Percentiles rank a stretch among this genome's conserved stretches.
Evolutionary conservation across 2,113 vertebrate genomes (phyloP).

Genomic region (Mixornis gularis): DNA sequence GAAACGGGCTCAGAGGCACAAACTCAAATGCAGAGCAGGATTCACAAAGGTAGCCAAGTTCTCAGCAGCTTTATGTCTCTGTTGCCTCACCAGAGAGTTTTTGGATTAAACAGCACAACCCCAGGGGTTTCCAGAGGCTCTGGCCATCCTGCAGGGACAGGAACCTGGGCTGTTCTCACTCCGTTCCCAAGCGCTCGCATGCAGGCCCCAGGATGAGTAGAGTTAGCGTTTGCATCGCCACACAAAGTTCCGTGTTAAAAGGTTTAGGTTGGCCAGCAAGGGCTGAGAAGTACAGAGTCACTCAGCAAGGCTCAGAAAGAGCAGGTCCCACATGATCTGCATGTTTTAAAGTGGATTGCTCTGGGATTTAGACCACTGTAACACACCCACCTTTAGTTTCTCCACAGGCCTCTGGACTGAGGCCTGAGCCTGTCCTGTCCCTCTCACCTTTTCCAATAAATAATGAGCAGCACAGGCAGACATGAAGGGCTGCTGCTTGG

Average conservation of each 20-base stretch:
- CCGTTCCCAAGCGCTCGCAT: neutral
- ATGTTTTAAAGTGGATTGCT: neutral
- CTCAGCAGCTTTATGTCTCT: neutral
- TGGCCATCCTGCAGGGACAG: neutral
- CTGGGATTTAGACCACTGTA: neutral
- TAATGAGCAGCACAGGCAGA: neutral
- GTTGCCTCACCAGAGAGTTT: neutral
- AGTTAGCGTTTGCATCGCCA: constrained; percentile 27
- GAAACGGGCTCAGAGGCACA: neutral
- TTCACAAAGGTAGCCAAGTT: neutral
- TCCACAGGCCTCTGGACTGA: neutral
- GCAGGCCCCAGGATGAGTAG: constrained; percentile 9
- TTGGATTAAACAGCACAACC: neutral
- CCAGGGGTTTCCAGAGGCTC: neutral
- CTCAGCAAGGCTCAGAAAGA: constrained; percentile 55
- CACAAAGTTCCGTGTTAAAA: constrained; percentile 27
- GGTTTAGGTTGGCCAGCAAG: constrained; percentile 35
- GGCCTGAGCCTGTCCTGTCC: neutral
- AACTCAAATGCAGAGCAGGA: neutral
- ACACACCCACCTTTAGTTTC: neutral
- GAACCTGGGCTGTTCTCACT: neutral
- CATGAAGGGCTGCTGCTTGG: neutral
- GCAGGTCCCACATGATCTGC: constrained; percentile 57
- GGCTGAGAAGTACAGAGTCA: neutral
- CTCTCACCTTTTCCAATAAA: neutral